Base-by-base conservation (phyloP, 2,888 invertebrate genomes). In the Synergus japonicus region DNA sequence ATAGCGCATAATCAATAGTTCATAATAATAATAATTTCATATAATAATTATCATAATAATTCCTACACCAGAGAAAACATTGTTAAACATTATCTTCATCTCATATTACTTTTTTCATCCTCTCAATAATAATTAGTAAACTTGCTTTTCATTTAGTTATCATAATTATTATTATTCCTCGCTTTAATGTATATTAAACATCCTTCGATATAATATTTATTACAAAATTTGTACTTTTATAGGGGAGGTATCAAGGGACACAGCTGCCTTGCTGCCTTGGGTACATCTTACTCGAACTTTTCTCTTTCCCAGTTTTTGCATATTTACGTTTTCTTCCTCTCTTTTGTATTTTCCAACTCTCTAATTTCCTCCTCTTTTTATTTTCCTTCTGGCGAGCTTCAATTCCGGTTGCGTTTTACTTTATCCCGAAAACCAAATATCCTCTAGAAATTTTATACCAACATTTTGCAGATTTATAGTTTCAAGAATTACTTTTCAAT, bases 191-290 rank as follows among this genome's bases (percentile, higher is more conserved):
- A 86, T 83, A 85, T 86, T 88, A 87, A 87, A 89, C 85, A 86
- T 89, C 88, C 86, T 88, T 90, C 88, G 87, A 89, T 90, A 90
- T 89, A 90, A 87, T 90, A 89, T 89, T 90, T 87, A 88, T 90
- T 90, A 90, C 87, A 88, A 88, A 91, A 92, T 92, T 92, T 92
- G 92, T 92, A 92, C 92, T 92, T 88, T 91, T 88, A 90, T 89
- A 84, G 88, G 91, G 90, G 91, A 89, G 91, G 90, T 89, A 90
- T 88, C 89, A 87, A 90, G 89, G 87, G 88, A 89, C 90, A 87
- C 87, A 84, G 88, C 88, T 88, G 86, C 87, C 86, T 86, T 82
- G 84, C 83, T 85, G 83, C 79, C 76, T 82, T 82, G 81, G 82
- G 84, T 86, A 86, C 86, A 87, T 87, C 81, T 86, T 85, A 86